phyloP scores from a whole-genome alignment of 1,140 invertebrate genomes.

The Plutomurus gul region DNA sequence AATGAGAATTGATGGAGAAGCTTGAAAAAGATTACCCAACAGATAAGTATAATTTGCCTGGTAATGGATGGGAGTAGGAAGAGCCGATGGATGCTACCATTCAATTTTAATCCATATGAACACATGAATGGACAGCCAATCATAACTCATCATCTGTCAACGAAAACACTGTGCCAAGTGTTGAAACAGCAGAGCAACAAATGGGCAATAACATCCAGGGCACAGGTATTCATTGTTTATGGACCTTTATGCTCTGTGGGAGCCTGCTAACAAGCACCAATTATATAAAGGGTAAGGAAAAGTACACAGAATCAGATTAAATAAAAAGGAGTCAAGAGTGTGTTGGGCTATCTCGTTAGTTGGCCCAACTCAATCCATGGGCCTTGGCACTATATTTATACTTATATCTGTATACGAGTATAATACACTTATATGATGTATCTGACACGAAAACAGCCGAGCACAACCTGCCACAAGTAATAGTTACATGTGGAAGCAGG shows the following conservation, averaged over 20 bases:
- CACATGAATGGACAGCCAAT: neutral
- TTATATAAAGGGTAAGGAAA: neutral
- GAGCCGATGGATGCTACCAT: neutral
- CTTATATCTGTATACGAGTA: too few species aligned
- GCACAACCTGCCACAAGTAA: too few species aligned
- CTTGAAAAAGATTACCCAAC: neutral
- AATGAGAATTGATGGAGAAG: neutral
- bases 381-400: neutral
- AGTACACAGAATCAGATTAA: neutral
- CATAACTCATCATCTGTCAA: constrained; percentile 22
- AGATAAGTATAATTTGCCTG: neutral
- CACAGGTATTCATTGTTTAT: neutral
- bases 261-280: constrained; percentile 1
- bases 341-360: neutral
- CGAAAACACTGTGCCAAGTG: constrained; percentile 4
- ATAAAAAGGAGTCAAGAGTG: neutral
- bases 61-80: neutral
- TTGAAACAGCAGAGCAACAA: neutral
- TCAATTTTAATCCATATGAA: too few species aligned
- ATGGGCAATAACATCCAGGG: neutral
- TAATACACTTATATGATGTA: too few species aligned
- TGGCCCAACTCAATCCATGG: too few species aligned
- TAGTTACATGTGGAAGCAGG: too few species aligned
- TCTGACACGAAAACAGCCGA: too few species aligned
- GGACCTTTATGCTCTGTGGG: neutral